Evolutionary conservation across 2,888 invertebrate genomes (phyloP).

Genomic region (Hydroisotoma schaefferi): DNA sequence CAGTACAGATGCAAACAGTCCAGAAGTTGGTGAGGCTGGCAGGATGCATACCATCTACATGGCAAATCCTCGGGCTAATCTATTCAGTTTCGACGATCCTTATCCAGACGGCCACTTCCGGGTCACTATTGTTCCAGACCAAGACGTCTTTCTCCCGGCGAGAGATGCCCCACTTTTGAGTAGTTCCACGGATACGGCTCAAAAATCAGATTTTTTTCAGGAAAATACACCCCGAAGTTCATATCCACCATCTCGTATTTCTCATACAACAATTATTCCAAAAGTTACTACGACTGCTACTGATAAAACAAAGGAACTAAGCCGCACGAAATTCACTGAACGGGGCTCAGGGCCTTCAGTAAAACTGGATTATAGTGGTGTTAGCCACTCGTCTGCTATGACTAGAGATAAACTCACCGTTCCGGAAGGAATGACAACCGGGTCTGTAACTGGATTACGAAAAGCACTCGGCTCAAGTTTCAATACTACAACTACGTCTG

Average conservation of each 20-base stretch:
- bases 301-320: no score
- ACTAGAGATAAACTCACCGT: neutral
- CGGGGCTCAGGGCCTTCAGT: neutral
- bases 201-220: slow-evolving; percentile 10
- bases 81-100: slow-evolving; percentile 34
- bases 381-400: no score
- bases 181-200: slow-evolving; percentile 14
- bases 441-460: neutral
- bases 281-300: no score
- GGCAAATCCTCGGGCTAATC: slow-evolving; percentile 40
- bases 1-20: neutral
- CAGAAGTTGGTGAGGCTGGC: neutral
- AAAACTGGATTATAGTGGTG: no score
- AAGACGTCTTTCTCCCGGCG: slow-evolving; percentile 41
- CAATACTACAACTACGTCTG: neutral
- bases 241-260: no score
- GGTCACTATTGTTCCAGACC: slow-evolving; percentile 40
- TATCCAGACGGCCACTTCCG: slow-evolving; percentile 31
- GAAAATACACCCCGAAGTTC: no score
- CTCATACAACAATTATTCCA: neutral
- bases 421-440: slow-evolving; percentile 2
- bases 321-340: neutral
- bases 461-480: neutral
- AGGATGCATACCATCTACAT: slow-evolving; percentile 38
- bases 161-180: slow-evolving; percentile 39